Evolutionary conservation across 2,888 invertebrate genomes (phyloP), one percentile per base, ranked within the genome.

Genomic region (Aquatica leii): DNA sequence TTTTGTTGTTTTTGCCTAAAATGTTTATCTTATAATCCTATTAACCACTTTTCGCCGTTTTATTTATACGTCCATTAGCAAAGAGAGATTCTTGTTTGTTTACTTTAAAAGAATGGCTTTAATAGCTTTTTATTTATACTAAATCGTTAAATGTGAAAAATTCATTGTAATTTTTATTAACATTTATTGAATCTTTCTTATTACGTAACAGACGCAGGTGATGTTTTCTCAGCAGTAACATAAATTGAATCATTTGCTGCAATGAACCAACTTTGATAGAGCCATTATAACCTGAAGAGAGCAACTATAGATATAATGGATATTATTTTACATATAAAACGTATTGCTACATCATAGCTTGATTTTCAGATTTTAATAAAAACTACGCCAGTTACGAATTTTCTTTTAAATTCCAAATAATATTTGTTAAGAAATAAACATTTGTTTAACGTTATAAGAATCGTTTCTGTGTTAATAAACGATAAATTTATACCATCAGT

Each of bases 181-280:
- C 15, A 9, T 43, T 15, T 15, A 15, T 14, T 2, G 15, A 43
- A 43, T 17, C 14, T 12, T 59, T 59, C 49, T 59, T 49, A 37
- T 53, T 31, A 34, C 49, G 20, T 37, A 41, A 54, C 41, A 41
- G 53, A 52, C 67, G 61, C 72, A 72, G 72, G 70, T 72, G 71
- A 70, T 71, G 67, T 67, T 70, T 70, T 71, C 71, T 69, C 71
- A 70, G 65, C 68, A 62, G 51, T 62, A 57, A 46, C 66, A 61
- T 57, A 70, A 71, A 72, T 71, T 72, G 71, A 71, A 71, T 72
- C 71, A 72, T 70, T 68, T 66, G 65, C 68, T 59, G 65, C 68
- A 62, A 67, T 56, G 69, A 63, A 57, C n/a, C 65, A 69, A 65
- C 66, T 65, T 51, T 52, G 52, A 53, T 62, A 50, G 54, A 31